phyloP scores from a whole-genome alignment of 2,113 vertebrate species.

The Myotis yumanensis region DNA sequence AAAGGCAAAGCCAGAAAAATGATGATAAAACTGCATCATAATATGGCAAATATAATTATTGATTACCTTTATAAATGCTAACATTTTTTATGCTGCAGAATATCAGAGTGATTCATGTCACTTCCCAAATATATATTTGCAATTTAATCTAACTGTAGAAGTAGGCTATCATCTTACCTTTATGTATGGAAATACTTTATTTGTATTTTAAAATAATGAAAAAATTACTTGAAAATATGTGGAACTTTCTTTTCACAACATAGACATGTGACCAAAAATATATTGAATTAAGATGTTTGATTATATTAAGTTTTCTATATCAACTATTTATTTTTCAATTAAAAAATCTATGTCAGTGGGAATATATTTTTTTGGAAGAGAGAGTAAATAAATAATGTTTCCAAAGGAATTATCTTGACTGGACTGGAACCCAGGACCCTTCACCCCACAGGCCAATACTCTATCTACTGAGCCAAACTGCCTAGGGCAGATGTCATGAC shows the following conservation, averaged over 20 bases:
- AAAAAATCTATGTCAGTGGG: background rate
- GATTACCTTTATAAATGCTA: slow-evolving; percentile 48
- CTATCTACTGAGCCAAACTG: too few relatives aligned
- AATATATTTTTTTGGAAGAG: background rate
- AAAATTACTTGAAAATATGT: background rate
- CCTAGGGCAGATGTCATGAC: background rate
- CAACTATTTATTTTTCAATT: background rate
- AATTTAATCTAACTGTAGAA: slow-evolving; percentile 9
- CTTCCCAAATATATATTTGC: slow-evolving; percentile 16
- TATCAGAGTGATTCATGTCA: background rate
- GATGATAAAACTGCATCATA: slow-evolving; percentile 9
- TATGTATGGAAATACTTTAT: slow-evolving; percentile 1
- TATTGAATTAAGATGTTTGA: slow-evolving; percentile 8
- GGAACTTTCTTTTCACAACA: background rate
- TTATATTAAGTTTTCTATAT: background rate
- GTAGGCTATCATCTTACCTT: background rate
- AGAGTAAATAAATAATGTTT: background rate
- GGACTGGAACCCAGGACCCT: too few relatives aligned
- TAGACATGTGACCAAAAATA: background rate
- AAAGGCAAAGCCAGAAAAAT: slow-evolving; percentile 61
- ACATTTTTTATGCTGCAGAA: slow-evolving; percentile 16
- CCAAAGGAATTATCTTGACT: background rate
- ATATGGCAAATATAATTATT: slow-evolving; percentile 58
- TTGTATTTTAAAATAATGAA: background rate
- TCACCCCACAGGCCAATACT: too few relatives aligned